Conservation (phyloP, 92 coral and sea anemone species). For the Epizoanthus stellaris region DNA sequence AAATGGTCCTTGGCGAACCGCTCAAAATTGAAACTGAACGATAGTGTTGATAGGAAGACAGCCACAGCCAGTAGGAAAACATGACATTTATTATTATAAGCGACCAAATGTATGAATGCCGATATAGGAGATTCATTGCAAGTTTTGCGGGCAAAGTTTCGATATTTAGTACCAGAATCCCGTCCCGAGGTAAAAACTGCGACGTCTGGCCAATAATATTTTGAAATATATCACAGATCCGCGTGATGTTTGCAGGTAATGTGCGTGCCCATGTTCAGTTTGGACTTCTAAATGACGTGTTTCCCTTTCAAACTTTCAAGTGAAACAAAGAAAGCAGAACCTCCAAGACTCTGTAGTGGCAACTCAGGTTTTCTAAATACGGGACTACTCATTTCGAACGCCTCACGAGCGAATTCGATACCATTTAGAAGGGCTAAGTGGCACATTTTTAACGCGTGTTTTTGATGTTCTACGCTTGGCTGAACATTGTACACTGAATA, state of each 20-base stretch:
- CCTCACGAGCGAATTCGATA: constrained; percentile 12
- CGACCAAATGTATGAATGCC: constrained; percentile 1
- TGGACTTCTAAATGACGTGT: constrained; percentile 38
- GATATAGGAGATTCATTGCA: background rate
- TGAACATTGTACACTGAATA: constrained; percentile 84
- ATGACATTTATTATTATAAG: background rate
- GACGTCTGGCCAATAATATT: background rate
- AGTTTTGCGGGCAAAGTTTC: background rate
- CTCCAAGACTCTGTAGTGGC: background rate
- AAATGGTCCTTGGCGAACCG: constrained; percentile 63
- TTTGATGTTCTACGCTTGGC: constrained; percentile 89
- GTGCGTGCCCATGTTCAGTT: constrained; percentile 36
- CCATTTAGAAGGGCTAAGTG: constrained; percentile 43
- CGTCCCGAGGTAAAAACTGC: background rate
- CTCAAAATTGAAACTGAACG: constrained; percentile 91
- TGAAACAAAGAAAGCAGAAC: constrained; percentile 15
- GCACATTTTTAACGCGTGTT: constrained; percentile 96
- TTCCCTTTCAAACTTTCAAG: constrained; percentile 27
- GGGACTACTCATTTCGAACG: background rate
- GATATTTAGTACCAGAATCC: background rate
- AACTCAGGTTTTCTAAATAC: constrained; percentile 1
- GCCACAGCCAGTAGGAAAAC: constrained; percentile 58
- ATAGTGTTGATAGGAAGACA: constrained; percentile 77
- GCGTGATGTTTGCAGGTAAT: constrained; percentile 41
- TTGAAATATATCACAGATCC: constrained; percentile 34